Conservation (phyloP, 2,888 invertebrate genomes). For the Achlya flavicornis region DNA sequence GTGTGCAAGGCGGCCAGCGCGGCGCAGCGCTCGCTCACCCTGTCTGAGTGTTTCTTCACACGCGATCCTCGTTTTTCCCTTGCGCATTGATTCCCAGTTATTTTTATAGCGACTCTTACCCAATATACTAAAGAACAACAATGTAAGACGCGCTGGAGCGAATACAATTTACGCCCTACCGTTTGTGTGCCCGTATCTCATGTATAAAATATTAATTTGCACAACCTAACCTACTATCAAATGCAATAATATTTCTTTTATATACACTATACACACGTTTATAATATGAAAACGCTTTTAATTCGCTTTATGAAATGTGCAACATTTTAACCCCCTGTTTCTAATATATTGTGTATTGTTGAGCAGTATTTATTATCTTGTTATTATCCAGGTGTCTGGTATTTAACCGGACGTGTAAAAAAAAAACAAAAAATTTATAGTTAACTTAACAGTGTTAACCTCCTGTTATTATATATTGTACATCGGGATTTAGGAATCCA, state of each 20-base stretch:
- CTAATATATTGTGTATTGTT: background rate
- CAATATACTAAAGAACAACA: conserved; percentile 33
- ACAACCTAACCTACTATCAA: conserved; percentile 8
- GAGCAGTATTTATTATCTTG: background rate
- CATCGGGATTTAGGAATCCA: background rate
- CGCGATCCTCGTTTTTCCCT: conserved; percentile 42
- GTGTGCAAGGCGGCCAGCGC: conserved; percentile 20
- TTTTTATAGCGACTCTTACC: conserved; percentile 40
- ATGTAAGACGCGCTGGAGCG: conserved; percentile 25
- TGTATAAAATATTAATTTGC: conserved; percentile 27
- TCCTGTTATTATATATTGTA: too few relatives aligned
- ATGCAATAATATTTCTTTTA: conserved; percentile 22
- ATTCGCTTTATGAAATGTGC: background rate
- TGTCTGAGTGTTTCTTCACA: conserved; percentile 24
- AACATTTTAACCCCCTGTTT: conserved; percentile 1
- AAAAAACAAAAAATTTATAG: background rate
- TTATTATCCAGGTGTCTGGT: background rate
- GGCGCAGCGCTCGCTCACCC: conserved; percentile 10
- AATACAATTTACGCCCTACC: conserved; percentile 28
- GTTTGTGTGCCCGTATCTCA: conserved; percentile 15
- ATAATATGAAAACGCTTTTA: conserved; percentile 8
- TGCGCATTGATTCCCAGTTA: conserved; percentile 35
- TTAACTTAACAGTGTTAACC: background rate
- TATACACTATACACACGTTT: conserved; percentile 17
- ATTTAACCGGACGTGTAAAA: background rate